Evolutionary conservation across 2,797 vertebrate species (phyloP).

Genomic region (Fundulus diaphanus): DNA sequence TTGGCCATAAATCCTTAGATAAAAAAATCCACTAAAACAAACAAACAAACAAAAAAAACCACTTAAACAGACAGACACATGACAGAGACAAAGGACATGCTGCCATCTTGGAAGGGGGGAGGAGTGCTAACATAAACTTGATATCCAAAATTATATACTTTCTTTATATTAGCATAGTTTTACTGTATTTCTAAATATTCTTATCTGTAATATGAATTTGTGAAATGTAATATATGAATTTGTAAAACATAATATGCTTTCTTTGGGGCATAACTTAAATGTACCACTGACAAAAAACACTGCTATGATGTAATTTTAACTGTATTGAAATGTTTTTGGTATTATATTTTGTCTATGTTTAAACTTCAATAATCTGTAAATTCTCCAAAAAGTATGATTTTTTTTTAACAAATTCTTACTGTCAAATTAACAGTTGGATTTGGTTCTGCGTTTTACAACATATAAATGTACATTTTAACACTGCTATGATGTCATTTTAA

Average conservation of each 20-base stretch:
- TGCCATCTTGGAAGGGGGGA: slow-evolving; percentile 1
- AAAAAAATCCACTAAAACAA: neutral
- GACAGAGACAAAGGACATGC: slow-evolving; percentile 5
- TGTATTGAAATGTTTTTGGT: neutral
- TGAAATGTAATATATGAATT: neutral
- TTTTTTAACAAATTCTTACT: too few relatives aligned
- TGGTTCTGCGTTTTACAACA: neutral
- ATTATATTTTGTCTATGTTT: neutral
- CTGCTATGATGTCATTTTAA: neutral
- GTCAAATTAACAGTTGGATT: too few relatives aligned
- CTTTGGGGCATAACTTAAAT: neutral
- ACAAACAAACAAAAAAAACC: neutral
- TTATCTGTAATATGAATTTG: neutral
- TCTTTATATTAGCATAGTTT: neutral
- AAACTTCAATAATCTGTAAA: neutral
- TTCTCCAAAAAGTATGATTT: too few relatives aligned
- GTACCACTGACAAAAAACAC: slow-evolving; percentile 3
- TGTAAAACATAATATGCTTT: neutral
- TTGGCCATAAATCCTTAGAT: neutral
- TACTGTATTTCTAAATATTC: neutral
- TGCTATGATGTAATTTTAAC: slow-evolving; percentile 2
- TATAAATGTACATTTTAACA: slow-evolving; percentile 4
- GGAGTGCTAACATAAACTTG: neutral
- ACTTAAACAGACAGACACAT: slow-evolving; percentile 4
- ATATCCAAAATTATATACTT: neutral